Conservation (phyloP, 2,888 invertebrate genomes). For the Aphelenchoides bicaudatus region DNA sequence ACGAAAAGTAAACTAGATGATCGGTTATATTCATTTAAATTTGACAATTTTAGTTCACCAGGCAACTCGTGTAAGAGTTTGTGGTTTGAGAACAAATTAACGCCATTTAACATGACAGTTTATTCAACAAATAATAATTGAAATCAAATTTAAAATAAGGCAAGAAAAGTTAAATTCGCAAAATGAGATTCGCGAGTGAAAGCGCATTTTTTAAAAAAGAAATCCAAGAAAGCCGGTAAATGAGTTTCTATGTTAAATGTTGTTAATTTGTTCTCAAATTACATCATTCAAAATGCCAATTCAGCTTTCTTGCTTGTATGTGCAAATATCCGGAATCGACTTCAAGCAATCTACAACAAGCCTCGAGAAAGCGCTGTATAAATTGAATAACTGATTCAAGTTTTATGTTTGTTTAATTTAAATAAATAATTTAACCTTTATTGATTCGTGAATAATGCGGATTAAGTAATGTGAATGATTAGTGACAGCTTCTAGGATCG, state of each 20-base stretch:
- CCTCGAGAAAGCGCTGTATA: slow-evolving; percentile 28
- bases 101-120: slow-evolving; percentile 11
- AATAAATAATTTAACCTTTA: slow-evolving; percentile 4
- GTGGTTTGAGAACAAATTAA: too few species aligned
- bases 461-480: not conserved
- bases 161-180: not conserved
- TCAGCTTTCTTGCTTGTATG: slow-evolving; percentile 51
- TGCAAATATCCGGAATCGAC: slow-evolving; percentile 42
- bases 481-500: slow-evolving; percentile 52
- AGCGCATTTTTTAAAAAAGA: too few species aligned
- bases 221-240: too few species aligned
- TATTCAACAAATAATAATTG: not conserved
- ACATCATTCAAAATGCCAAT: slow-evolving; percentile 20
- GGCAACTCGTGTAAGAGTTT: too few species aligned
- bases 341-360: slow-evolving; percentile 35
- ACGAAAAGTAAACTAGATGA: too few species aligned
- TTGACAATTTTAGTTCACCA: too few species aligned
- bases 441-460: slow-evolving; percentile 3
- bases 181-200: not conserved
- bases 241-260: too few species aligned
- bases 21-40: too few species aligned
- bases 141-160: too few species aligned
- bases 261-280: too few species aligned
- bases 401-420: not conserved
- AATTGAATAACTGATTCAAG: slow-evolving; percentile 5